Percentiles rank a stretch among this genome's conserved stretches.
phyloP scores from a whole-genome alignment of 1,140 invertebrate species.

The Drosophila gunungcola region DNA sequence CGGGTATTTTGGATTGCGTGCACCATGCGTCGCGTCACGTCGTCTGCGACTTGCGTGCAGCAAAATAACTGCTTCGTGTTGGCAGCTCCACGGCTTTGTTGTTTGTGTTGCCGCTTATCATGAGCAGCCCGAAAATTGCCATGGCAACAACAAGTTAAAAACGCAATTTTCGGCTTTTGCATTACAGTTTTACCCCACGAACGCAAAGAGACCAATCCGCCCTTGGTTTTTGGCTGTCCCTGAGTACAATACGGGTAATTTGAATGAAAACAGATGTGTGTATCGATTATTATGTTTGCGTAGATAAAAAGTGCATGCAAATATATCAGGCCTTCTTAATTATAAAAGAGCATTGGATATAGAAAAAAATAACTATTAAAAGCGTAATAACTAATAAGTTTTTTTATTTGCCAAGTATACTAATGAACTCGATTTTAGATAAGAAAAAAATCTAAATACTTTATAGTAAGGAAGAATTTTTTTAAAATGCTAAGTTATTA shows the following conservation, averaged over 20 bases:
- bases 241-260: conserved; percentile 46
- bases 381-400: no score
- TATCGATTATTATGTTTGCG: conserved; percentile 18
- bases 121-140: conserved; percentile 41
- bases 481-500: no score
- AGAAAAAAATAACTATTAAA: no score
- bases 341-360: no score
- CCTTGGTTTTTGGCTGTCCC: conserved; percentile 17
- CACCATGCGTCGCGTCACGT: conserved; percentile 54
- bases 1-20: conserved; percentile 73
- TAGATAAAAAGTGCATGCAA: conserved; percentile 8
- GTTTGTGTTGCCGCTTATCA: conserved; percentile 48
- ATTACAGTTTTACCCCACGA: conserved; percentile 52
- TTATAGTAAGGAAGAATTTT: no score
- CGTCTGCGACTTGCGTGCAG: conserved; percentile 63
- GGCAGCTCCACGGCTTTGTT: conserved; percentile 31
- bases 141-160: conserved; percentile 59
- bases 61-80: conserved; percentile 64
- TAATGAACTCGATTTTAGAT: no score
- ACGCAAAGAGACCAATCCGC: conserved; percentile 8
- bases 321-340: neutral
- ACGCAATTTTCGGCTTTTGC: conserved; percentile 70
- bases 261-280: conserved; percentile 47
- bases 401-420: no score
- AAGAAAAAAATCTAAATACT: no score